Evolutionary conservation across 2,888 invertebrate genomes (phyloP), one percentile per base, ranked within the genome.

Genomic region (Elmis aenea): DNA sequence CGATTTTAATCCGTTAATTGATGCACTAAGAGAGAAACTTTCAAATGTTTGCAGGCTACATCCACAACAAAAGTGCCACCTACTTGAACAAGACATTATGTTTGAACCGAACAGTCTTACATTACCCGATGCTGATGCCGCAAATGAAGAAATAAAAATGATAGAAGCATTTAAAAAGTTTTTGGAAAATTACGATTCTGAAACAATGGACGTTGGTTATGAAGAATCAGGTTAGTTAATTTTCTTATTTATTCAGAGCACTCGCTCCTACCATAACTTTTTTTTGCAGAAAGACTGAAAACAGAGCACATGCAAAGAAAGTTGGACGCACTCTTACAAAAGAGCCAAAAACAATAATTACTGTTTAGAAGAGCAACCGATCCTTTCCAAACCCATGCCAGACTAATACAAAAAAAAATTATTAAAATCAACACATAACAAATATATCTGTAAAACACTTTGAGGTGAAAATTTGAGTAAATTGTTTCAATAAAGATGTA

Each of bases 221-320:
- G 44, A 40, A 23, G 43, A 43, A 31, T 16, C 32, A 33, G 43
- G 43, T 43, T 23, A 28, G 32, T n/a, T 4, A 8, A 8, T 8
- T 18, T 6, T 18, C 8, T 18, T 18, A 18, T 5, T 18, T 18
- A 5, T 18, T 18, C 8, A 5, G 18, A 18, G 5, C 8, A 6
- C 18, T 18, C 5, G 8, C 5, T 5, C 8, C 8, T 6, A 8
- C 18, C 8, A 18, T n/a, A n/a, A n/a, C n/a, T n/a, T n/a, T n/a
- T n/a, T n/a, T n/a, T 39, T 42, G 18, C 29, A 47, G 46, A 47
- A 11, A 34, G 33, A 20, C 9, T 21, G 2, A 47, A 42, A 32
- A 47, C 44, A 2, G 33, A 33, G 27, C 20, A 32, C 5, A 29
- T 45, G 14, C 35, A 39, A 18, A 40, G 28, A 9, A 13, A 38